phyloP scores from a whole-genome alignment of 1,140 invertebrate genomes.

The Pseudomyrmex cubaensis region DNA sequence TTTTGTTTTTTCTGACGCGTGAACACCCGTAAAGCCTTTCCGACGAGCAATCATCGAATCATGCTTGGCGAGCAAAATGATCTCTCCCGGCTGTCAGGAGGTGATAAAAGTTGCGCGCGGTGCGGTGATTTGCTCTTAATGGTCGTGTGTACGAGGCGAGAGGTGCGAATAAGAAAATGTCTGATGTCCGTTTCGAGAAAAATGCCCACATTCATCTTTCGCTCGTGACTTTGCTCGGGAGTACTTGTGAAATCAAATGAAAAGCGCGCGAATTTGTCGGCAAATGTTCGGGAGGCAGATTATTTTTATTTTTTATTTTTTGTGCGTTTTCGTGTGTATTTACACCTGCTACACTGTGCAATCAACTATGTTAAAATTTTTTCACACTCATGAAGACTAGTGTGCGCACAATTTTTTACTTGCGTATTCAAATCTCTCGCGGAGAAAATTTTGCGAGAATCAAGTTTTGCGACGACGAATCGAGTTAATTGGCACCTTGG shows the following conservation, averaged over 20 bases:
- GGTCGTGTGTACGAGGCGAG: slow-evolving; percentile 12
- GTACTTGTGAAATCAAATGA: background rate
- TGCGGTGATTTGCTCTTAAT: slow-evolving; percentile 46
- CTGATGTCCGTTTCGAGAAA: slow-evolving; percentile 17
- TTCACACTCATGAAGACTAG: background rate
- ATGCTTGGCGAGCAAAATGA: slow-evolving; percentile 38
- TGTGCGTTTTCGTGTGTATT: background rate
- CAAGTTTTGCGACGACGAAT: slow-evolving; percentile 26
- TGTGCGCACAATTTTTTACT: background rate
- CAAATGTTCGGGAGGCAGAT: background rate
- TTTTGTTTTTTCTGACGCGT: slow-evolving; percentile 26
- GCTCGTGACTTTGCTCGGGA: background rate
- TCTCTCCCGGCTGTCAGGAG: slow-evolving; percentile 51
- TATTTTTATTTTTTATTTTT: background rate
- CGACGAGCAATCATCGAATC: slow-evolving; percentile 63
- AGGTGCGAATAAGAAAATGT: slow-evolving; percentile 30
- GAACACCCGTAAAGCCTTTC: slow-evolving; percentile 42
- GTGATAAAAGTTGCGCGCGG: slow-evolving; percentile 50
- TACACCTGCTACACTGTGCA: background rate
- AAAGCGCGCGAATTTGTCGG: background rate
- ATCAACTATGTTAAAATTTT: background rate
- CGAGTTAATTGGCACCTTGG: slow-evolving; percentile 51
- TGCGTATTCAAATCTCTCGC: background rate
- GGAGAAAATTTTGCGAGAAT: slow-evolving; percentile 12
- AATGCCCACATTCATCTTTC: background rate